Conservation (phyloP, 1,140 invertebrate genomes). For the Thrips palmi region DNA sequence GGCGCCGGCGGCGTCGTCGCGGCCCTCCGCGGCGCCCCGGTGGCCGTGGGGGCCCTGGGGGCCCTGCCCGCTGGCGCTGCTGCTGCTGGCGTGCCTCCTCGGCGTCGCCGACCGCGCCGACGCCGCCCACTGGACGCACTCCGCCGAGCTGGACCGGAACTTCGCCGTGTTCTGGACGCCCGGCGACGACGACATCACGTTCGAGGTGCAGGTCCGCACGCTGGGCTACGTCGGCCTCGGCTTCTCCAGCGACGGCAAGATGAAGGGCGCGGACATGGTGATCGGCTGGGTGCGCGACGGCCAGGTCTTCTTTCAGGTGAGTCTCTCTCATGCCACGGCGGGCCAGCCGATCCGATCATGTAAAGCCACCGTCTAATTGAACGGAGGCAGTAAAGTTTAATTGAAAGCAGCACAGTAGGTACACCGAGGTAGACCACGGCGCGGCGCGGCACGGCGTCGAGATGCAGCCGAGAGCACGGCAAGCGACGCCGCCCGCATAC, state of each 20-base stretch:
- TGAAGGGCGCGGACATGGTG: constrained; percentile 62
- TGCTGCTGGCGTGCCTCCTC: no score
- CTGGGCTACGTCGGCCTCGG: constrained; percentile 54
- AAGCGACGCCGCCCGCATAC: no score
- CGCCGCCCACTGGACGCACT: constrained; percentile 21
- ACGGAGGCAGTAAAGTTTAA: no score
- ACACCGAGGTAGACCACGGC: no score
- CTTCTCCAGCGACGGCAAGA: constrained; percentile 43
- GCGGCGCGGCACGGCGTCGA: no score
- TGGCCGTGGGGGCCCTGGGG: neutral
- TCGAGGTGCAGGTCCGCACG: constrained; percentile 43
- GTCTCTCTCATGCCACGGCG: no score
- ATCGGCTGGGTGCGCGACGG: constrained; percentile 64
- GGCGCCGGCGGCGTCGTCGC: constrained; percentile 7
- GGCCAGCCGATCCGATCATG: no score
- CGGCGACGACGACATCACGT: constrained; percentile 34
- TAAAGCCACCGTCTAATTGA: no score
- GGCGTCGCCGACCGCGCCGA: constrained; percentile 2
- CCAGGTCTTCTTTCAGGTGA: constrained; percentile 44
- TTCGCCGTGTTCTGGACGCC: constrained; percentile 39
- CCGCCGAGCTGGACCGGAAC: constrained; percentile 11
- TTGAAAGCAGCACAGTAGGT: no score
- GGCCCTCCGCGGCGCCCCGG: constrained; percentile 4
- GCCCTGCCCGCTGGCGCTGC: neutral
- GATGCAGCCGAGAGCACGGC: no score